Base-by-base conservation (phyloP, 2,113 vertebrate genomes). In the Myrmecobius fasciatus region DNA sequence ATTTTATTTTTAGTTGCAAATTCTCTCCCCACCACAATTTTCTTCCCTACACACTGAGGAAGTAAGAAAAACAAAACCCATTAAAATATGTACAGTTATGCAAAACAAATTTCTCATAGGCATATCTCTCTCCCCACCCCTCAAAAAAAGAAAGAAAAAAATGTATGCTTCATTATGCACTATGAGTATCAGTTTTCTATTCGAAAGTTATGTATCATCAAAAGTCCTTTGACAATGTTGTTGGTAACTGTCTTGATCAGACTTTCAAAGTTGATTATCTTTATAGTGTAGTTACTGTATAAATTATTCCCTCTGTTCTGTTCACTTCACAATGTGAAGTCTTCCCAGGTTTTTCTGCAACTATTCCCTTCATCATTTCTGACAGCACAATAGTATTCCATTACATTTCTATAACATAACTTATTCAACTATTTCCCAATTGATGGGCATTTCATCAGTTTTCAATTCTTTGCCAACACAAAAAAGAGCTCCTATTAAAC, bases 91-190 rank as follows among this genome's bases (percentile, higher is more conserved):
- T n/a, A 67, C 0, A 67, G 60, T 67, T 17, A 67, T 67, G 12
- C 31, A 67, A 67, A n/a, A 67, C 12, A 67, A 67, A 67, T 67
- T 67, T 36, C 11, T 51, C 49, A 6, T 36, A 17, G 25, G 10
- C 3, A 0, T 17, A 0, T 1, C 89, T 31, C 46, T 28, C 36
- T 9, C 51, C 17, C 8, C n/a, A 17, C 9, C 0, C 17, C 9
- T 10, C 28, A 24, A 8, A 0, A 3, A 0, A 2, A 26, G 20
- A 8, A 4, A 20, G 6, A 10, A 0, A 25, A 8, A 53, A 25
- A n/a, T 20, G 17, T 83, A 43, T 43, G 7, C n/a, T 83, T 43
- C 2, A 8, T 22, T 43, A 24, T 83, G 67, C 36, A 83, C 20
- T 43, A 20, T 75, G 4, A 75, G 20, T 43, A n/a, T 83, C n/a